Evolutionary conservation across 2,797 vertebrate genomes (phyloP), one percentile per base, ranked within the genome.

Genomic region (Spea hammondii): DNA sequence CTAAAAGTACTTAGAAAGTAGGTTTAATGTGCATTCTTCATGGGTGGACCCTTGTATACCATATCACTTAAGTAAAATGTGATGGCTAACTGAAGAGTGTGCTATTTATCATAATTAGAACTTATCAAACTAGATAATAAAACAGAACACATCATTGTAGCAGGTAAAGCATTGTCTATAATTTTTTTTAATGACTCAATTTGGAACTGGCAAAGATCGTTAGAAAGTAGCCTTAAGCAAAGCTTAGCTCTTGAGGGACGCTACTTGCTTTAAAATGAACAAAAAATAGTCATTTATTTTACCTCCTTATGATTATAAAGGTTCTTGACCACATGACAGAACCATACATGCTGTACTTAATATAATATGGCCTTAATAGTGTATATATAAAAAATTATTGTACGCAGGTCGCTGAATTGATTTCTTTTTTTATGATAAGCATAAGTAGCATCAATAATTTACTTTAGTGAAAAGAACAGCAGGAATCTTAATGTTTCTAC

Each of bases 121-220:
- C 65, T 47, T 4, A 47, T 67, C 45, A n/a, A 11, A 47, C 65
- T 67, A 67, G 45, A 67, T n/a, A n/a, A 0, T 49, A 48, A 48
- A 47, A 67, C 12, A 6, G 4, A 67, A 49, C 46, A 3, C 4
- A 49, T n/a, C 45, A 67, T 67, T 67, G 6, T 67, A 67, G 7
- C 46, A 67, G 65, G 65, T 67, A 49, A 48, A 47, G 47, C 45
- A 45, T 67, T 6, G 7, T 65, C 32, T 65, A 65, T 65, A 11
- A 65, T 17, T 65, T 65, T 65, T 13, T 65, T 47, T 45, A 65
- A 67, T 67, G 45, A 48, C 65, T 67, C 65, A 67, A 67, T 62
- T 62, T 62, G 47, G 45, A 67, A n/a, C 45, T n/a, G 3, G 12
- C 45, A 48, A 67, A 10, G 64, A 32, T 45, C 64, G 46, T 45